A percentile compares a stretch with the other conserved stretches of the same genome.
Conservation (phyloP, 2,113 vertebrate species). For the Orthonyx spaldingii region DNA sequence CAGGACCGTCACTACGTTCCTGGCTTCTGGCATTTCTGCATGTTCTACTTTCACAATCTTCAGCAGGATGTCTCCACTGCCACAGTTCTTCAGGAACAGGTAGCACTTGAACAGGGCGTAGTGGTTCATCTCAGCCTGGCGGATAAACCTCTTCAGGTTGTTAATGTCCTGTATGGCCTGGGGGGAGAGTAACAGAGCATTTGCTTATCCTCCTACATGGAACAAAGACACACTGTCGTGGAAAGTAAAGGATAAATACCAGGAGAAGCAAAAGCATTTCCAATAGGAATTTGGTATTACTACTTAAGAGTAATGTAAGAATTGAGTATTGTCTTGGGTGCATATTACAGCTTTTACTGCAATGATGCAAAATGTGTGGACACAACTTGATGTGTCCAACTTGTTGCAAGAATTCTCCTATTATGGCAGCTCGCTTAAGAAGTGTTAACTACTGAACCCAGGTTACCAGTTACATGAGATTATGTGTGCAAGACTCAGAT, state of each 20-base stretch:
- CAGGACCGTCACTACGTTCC: conserved; percentile 86
- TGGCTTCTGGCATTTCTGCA: conserved; percentile 89
- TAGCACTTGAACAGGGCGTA: conserved; percentile 94
- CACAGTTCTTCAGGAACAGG: conserved; percentile 90
- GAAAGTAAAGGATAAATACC: background rate
- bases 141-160: conserved; percentile 94
- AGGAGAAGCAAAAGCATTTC: background rate
- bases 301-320: background rate
- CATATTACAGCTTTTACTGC: background rate
- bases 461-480: accelerated
- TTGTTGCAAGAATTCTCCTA: background rate
- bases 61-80: conserved; percentile 89
- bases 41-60: conserved; percentile 91
- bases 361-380: background rate
- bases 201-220: background rate
- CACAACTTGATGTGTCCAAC: background rate
- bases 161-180: conserved; percentile 98
- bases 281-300: background rate
- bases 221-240: background rate
- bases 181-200: background rate
- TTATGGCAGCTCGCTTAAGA: background rate
- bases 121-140: conserved; percentile 95
- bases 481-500: background rate
- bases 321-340: background rate
- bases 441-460: background rate